These are phyloP conservation scores for Archilochus colubris DNA, from an alignment of 2,113 vertebrate species.

Conservation along the genomic window DNA sequence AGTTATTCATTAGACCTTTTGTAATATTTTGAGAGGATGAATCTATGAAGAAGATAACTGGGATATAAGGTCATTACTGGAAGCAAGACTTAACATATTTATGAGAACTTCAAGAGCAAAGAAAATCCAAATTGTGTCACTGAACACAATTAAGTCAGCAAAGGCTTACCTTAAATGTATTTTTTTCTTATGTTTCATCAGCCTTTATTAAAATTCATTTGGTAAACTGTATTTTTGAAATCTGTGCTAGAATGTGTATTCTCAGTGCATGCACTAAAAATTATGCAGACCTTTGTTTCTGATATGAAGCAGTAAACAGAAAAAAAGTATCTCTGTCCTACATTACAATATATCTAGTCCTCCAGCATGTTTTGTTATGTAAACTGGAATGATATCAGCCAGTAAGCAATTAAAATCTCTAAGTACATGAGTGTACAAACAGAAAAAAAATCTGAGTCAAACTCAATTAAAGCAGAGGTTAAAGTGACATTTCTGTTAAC, in stretches of 20 bases:
- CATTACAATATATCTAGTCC: neutral
- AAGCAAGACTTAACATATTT: neutral
- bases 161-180: neutral
- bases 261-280: neutral
- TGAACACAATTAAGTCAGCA: neutral
- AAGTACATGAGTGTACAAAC: neutral
- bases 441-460: neutral
- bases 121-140: neutral
- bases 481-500: neutral
- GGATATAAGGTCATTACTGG: neutral
- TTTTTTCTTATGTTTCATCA: neutral
- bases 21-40: neutral
- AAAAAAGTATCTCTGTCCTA: neutral
- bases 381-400: neutral
- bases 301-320: neutral
- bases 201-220: neutral
- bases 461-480: neutral
- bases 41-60: neutral
- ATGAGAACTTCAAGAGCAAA: neutral
- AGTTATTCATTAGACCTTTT: neutral
- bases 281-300: neutral
- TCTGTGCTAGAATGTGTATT: neutral
- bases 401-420: constrained; percentile 1
- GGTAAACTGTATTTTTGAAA: neutral
- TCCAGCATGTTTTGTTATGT: neutral